phyloP scores from a whole-genome alignment of 2,797 vertebrate genomes.

The Danio albolineatus region DNA sequence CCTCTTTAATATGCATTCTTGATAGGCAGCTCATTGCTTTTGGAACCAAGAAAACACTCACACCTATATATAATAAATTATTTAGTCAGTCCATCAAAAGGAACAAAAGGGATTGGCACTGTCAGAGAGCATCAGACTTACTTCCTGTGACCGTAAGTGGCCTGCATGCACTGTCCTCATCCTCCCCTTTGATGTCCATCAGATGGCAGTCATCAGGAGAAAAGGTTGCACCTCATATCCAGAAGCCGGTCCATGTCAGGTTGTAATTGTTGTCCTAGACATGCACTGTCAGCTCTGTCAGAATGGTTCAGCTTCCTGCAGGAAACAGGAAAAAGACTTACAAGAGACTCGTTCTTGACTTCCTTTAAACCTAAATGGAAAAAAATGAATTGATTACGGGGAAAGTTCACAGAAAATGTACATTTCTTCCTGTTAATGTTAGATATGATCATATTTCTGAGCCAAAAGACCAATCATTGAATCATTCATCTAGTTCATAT shows the following conservation, averaged over 20 bases:
- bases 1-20: neutral
- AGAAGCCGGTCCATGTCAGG: constrained; percentile 61
- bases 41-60: constrained; percentile 1
- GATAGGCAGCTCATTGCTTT: neutral
- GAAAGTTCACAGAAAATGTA: neutral
- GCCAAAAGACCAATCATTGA: neutral
- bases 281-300: constrained; percentile 58
- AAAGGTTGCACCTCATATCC: constrained; percentile 58
- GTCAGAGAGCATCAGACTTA: constrained; percentile 43
- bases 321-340: constrained; percentile 36
- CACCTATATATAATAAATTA: constrained; percentile 5
- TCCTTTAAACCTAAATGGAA: neutral
- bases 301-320: constrained; percentile 34
- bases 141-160: constrained; percentile 35
- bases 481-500: neutral
- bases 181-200: constrained; percentile 49
- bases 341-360: constrained; percentile 1
- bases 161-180: constrained; percentile 35
- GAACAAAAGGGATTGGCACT: constrained; percentile 13
- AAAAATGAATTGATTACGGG: neutral
- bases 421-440: neutral
- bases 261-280: constrained; percentile 62
- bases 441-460: neutral
- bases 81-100: constrained; percentile 36
- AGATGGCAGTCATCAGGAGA: constrained; percentile 51